Base-by-base conservation (phyloP, 2,888 invertebrate species). In the Dynastes grantii region DNA sequence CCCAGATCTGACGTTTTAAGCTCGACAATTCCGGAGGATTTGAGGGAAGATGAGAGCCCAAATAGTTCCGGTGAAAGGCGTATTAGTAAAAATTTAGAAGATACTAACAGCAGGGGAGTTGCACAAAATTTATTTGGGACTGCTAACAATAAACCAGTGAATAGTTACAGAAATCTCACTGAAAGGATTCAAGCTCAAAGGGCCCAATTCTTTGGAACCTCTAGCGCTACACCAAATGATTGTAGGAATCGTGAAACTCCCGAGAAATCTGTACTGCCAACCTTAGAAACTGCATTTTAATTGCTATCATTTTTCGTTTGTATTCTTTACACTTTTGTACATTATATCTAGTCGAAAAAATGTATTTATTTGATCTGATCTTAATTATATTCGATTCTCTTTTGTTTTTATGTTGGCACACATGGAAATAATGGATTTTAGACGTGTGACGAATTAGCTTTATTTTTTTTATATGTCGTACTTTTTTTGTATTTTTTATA, bases 11-110 rank as follows among this genome's bases (percentile, higher is more conserved):
- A 96, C 85, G 95, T 96, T 76, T 92, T 97, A 85, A 95, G 96
- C 61, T 94, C 95, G 65, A 95, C 96, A 78, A 97, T 97, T 87
- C 94, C 94, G 58, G 96, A 97, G 90, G 96, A 94, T 83, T 93
- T 94, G 85, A 95, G 95, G 85, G 94, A 94, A 85, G 96, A 96
- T 85, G 95, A 95, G 83, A 93, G 91, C 83, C 92, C 92, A 1
- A 92, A 91, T 81, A 92, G 92, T 84, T 92, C 92, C 22, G 90
- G 90, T 45, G 92, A 92, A 84, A 91, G 90, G 83, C 90, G 89
- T 78, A 37, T 37, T 37, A 78, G 76, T 76, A 77, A 73, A 51
- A 51, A 63, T 37, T 64, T 77, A 76, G 81, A 78, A 61, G 81
- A 82, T 45, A 80, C 77, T 67, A 65, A 80, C 79, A 64, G 78